Evolutionary conservation across 2,113 vertebrate genomes (phyloP), one percentile per base, ranked within the genome.

Genomic region (Acanthisitta chloris): DNA sequence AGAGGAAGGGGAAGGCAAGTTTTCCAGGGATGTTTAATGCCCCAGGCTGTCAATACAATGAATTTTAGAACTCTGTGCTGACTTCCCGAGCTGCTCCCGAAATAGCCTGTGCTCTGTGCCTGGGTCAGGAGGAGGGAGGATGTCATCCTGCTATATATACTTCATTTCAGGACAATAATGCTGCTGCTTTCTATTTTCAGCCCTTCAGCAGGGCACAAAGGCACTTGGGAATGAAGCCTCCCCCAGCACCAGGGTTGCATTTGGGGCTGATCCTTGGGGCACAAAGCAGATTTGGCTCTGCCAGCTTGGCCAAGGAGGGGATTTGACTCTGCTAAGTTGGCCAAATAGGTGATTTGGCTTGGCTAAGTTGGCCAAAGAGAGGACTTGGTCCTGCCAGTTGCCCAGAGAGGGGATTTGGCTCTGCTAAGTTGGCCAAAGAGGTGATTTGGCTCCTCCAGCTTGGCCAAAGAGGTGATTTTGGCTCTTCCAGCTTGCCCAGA

Each of bases 131-230:
- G 17, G 17, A 3, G 83, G 1, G 58, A 65, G 88, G 91, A 59
- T 62, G 82, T 64, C 25, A 81, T 49, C n/a, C 18, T 92, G 78
- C 94, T 89, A 15, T 92, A 57, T 90, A 92, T 88, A 82, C 88
- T 78, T 4, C 74, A n/a, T n/a, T n/a, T n/a, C 65, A 67, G 92
- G 93, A 90, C 78, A 51, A 64, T 71, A 34, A 88, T 11, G 10
- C 69, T 14, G 77, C 12, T 43, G 85, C 51, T 87, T 94, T 61
- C 94, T 94, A 81, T 90, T 96, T 96, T 87, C 79, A 85, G 62
- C 77, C 7, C 26, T 1, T 17, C 88, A 34, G 65, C 57, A 1
- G 51, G 59, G 51, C 34, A 81, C 25, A 81, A 90, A 87, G 10
- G 46, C n/a, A 0, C 59, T 81, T 11, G 94, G 88, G 91, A 88